Evolutionary conservation across 2,888 invertebrate species (phyloP), one percentile per base, ranked within the genome.

Genomic region (Meliscaeva auricollis): DNA sequence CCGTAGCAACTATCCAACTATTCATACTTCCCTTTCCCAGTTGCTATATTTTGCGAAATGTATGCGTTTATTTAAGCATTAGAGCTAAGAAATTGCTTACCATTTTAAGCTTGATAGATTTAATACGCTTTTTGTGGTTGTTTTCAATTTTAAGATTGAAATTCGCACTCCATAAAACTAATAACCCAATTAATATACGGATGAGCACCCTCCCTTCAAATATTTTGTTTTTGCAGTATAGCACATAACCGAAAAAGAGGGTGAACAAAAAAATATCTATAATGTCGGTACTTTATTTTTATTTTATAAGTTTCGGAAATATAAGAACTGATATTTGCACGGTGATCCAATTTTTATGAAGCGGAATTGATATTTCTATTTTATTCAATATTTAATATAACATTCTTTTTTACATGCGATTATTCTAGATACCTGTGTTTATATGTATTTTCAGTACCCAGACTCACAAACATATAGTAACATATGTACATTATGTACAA

Each of bases 151-250:
- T 52, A 13, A 46, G 46, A 64, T 30, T 35, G 17, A 56, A 35
- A 32, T 60, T 62, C 48, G 41, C 54, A 62, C 32, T 54, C 44
- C 69, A 76, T 77, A 70, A 77, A 70, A 70, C 60, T 77, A 70
- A 77, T 77, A 72, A 66, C 46, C 46, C 72, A 72, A 73, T 73
- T 79, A 58, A 44, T 66, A 66, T 26, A 66, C 64, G 66, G 66
- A 66, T 78, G 64, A 78, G 52, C 64, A 66, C 78, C 73, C 72
- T 77, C 44, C 48, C 50, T 58, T 54, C 11, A 44, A 22, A 20
- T 15, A 13, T 17, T 30, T 44, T 22, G 30, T 20, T 60, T 52
- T 60, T 50, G 13, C 35, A 77, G 62, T 54, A 64, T 46, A 35
- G 38, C 64, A 64, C 48, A 70, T 72, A 64, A 46, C 52, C 50